Conservation (phyloP, 2,797 vertebrate species). For the Sitta carolinensis region DNA sequence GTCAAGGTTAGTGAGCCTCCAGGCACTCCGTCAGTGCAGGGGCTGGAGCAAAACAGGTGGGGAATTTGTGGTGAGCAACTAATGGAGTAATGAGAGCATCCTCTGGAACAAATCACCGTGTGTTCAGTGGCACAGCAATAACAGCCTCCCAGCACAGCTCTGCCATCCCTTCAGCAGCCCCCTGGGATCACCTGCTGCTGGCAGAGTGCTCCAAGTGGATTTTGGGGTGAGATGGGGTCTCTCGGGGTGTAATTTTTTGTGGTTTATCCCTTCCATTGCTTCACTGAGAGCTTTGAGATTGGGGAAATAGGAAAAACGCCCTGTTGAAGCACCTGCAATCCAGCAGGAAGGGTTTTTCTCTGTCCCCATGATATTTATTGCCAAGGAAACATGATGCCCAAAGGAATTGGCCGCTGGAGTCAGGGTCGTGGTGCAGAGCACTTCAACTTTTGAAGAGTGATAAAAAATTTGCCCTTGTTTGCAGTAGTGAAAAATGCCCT, state of each 20-base stretch:
- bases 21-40: background rate
- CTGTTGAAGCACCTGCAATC: background rate
- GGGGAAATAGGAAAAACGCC: rapidly evolving
- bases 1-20: slow-evolving; percentile 1
- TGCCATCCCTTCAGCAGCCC: background rate
- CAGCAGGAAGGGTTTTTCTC: background rate
- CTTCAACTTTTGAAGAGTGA: background rate
- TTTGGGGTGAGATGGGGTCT: background rate
- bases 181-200: background rate
- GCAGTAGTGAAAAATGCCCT: background rate
- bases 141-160: background rate
- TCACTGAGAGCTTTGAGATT: background rate
- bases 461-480: background rate
- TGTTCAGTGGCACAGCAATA: background rate
- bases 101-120: background rate
- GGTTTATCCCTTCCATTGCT: background rate
- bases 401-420: rapidly evolving
- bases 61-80: slow-evolving; percentile 42
- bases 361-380: background rate
- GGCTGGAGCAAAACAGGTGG: slow-evolving; percentile 25
- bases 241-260: background rate
- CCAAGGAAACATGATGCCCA: background rate
- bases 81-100: background rate
- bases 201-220: background rate
- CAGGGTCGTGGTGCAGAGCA: rapidly evolving